A percentile compares a stretch with the other conserved stretches of the same genome.
These are phyloP conservation scores for Sussaba pulchella DNA, from an alignment of 2,888 invertebrate genomes.

Conservation along the genomic window DNA sequence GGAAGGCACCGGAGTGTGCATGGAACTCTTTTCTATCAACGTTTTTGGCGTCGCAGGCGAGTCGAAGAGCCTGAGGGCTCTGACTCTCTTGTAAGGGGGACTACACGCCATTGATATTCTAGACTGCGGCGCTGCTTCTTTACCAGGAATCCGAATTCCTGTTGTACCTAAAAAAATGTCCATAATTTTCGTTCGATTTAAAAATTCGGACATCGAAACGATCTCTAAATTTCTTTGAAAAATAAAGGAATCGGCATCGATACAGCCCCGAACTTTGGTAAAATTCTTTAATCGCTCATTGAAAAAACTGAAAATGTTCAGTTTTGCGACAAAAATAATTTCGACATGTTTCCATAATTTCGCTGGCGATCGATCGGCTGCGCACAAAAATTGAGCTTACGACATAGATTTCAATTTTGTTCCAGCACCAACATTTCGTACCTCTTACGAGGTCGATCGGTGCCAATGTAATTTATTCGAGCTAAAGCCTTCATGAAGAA, in stretches of 20 bases:
- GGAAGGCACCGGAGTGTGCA: conserved; percentile 86
- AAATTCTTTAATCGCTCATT: background rate
- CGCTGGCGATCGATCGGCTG: too few relatives aligned
- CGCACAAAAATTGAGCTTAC: background rate
- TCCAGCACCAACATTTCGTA: too few relatives aligned
- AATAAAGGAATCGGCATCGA: too few relatives aligned
- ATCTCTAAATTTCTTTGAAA: too few relatives aligned
- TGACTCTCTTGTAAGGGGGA: conserved; percentile 87
- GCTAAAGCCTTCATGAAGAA: background rate
- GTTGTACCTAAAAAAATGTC: conserved; percentile 77
- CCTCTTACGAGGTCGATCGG: background rate
- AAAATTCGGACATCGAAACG: too few relatives aligned
- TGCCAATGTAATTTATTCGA: background rate
- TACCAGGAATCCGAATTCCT: conserved; percentile 73
- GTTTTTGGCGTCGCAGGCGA: conserved; percentile 95
- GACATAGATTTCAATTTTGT: too few relatives aligned
- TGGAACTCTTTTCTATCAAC: conserved; percentile 89
- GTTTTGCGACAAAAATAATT: background rate
- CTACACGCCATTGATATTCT: conserved; percentile 83
- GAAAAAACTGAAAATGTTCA: background rate
- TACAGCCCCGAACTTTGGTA: background rate
- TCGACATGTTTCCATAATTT: too few relatives aligned
- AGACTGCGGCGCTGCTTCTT: conserved; percentile 75
- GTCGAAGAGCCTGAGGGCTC: conserved; percentile 90
- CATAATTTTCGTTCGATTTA: too few relatives aligned